These are phyloP conservation scores for Scytalopus superciliaris DNA, from an alignment of 2,113 vertebrate genomes.

Conservation along the genomic window DNA sequence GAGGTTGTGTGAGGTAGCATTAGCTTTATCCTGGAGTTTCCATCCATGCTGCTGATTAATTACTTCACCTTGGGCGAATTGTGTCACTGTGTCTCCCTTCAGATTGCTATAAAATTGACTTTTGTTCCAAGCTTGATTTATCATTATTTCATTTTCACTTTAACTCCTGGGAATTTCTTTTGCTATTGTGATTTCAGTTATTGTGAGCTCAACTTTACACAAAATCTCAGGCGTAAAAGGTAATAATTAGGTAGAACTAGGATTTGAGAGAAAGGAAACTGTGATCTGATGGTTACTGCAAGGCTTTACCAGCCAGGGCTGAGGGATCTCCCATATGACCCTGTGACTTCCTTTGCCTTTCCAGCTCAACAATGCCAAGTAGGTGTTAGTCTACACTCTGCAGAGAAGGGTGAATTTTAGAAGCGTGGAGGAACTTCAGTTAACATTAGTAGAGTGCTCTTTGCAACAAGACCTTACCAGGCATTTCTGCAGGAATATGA, in stretches of 20 bases:
- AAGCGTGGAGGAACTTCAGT: neutral
- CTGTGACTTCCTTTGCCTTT: neutral
- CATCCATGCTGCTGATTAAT: neutral
- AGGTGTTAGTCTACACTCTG: neutral
- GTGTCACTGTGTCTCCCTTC: neutral
- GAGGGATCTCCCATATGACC: neutral
- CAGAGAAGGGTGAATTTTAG: neutral
- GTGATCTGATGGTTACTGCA: neutral
- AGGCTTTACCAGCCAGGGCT: neutral
- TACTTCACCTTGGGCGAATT: neutral
- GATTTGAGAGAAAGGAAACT: neutral
- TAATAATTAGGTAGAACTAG: neutral
- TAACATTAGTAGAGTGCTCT: neutral
- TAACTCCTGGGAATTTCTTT: neutral
- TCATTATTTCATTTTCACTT: neutral
- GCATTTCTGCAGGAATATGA: neutral
- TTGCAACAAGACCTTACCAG: neutral
- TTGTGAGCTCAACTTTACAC: neutral
- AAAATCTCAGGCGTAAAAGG: neutral
- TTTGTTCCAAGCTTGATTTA: neutral
- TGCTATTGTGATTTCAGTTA: neutral
- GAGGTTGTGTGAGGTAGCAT: neutral
- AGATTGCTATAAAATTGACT: neutral
- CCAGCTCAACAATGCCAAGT: accelerated
- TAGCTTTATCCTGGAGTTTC: neutral